Evolutionary conservation across 2,888 invertebrate genomes (phyloP).

Genomic region (Chrysomela aeneicollis): DNA sequence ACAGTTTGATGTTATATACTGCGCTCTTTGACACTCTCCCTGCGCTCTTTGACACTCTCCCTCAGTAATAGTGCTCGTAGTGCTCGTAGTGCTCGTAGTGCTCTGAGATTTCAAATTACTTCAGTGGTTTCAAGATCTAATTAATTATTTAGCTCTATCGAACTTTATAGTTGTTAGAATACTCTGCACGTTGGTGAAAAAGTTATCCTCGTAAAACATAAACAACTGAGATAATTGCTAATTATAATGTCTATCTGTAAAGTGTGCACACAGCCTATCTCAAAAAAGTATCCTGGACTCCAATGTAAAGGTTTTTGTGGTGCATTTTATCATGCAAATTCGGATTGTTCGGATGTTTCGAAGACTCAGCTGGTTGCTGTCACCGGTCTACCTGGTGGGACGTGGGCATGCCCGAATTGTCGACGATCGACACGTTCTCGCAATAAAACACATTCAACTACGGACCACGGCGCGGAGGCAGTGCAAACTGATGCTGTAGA

Average conservation of each 20-base stretch:
- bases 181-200: background rate
- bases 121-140: background rate
- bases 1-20: too few species aligned
- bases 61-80: too few species aligned
- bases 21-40: too few species aligned
- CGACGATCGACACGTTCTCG: conserved; percentile 9
- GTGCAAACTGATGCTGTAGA: background rate
- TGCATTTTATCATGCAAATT: conserved; percentile 8
- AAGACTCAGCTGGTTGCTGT: conserved; percentile 7
- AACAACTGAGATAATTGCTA: too few species aligned
- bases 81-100: too few species aligned
- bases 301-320: conserved; percentile 10
- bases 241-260: background rate
- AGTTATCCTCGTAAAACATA: background rate
- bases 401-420: conserved; percentile 1
- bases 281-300: background rate
- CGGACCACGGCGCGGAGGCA: background rate
- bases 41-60: too few species aligned
- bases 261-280: background rate
- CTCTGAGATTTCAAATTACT: background rate
- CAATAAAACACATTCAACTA: background rate
- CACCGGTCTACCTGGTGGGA: background rate
- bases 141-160: background rate
- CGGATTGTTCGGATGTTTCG: conserved; percentile 2
- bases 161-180: background rate